phyloP scores from a whole-genome alignment of 1,140 invertebrate genomes.

The Drosophila obscura region DNA sequence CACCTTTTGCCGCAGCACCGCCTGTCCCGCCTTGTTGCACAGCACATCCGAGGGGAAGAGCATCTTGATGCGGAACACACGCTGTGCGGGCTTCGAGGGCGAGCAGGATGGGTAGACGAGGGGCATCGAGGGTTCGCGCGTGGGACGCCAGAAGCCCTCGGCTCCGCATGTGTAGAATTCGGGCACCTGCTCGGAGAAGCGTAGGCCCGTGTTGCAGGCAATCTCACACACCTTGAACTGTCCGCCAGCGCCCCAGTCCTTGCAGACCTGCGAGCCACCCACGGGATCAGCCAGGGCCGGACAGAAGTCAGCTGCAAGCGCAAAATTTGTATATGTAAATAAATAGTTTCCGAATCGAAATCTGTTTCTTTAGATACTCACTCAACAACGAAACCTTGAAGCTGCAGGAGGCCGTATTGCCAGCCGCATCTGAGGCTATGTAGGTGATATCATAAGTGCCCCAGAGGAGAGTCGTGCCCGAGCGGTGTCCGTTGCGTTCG shows the following conservation, averaged over 20 bases:
- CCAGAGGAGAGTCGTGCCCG: conserved; percentile 96
- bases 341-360: background rate
- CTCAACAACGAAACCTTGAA: conserved; percentile 97
- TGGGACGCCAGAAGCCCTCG: conserved; percentile 98
- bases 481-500: conserved; percentile 93
- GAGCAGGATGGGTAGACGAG: conserved; percentile 96
- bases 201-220: conserved; percentile 91
- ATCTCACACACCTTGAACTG: conserved; percentile 96
- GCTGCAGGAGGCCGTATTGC: conserved; percentile 95
- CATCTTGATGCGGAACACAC: conserved; percentile 96
- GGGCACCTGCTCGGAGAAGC: conserved; percentile 95
- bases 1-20: conserved; percentile 94
- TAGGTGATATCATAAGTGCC: conserved; percentile 97
- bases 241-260: conserved; percentile 97
- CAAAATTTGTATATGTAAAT: background rate
- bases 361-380: conserved; percentile 85
- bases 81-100: conserved; percentile 92
- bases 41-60: conserved; percentile 96
- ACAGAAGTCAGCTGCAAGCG: conserved; percentile 92
- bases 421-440: conserved; percentile 94
- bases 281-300: conserved; percentile 93
- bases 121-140: conserved; percentile 90
- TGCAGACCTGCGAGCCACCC: conserved; percentile 94
- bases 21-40: conserved; percentile 96
- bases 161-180: conserved; percentile 98